Percentiles rank a stretch among this genome's conserved stretches.
These are phyloP conservation scores for Petrocephalus schoutedeni DNA, from an alignment of 2,797 vertebrate genomes.

Conservation along the genomic window DNA sequence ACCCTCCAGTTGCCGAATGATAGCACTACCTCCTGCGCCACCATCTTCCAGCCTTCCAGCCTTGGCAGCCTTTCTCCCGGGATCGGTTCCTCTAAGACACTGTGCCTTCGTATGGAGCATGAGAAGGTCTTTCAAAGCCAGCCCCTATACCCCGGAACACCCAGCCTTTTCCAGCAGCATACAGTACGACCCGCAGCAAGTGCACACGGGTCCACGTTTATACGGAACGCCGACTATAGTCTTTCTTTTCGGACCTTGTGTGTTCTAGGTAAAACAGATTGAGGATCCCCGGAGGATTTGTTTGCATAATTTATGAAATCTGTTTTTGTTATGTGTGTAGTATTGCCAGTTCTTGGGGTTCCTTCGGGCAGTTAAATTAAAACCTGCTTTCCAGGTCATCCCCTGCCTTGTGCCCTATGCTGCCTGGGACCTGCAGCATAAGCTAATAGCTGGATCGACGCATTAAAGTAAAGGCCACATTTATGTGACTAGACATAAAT, in stretches of 20 bases:
- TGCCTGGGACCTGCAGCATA: neutral
- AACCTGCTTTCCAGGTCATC: neutral
- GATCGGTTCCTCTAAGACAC: neutral
- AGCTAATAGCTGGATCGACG: neutral
- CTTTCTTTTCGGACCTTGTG: neutral
- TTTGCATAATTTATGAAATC: neutral
- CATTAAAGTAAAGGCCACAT: neutral
- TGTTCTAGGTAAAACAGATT: neutral
- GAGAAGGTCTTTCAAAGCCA: neutral
- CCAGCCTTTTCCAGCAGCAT: neutral
- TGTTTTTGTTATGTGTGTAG: neutral
- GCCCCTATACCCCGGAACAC: neutral
- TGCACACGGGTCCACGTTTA: neutral
- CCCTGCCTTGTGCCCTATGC: neutral
- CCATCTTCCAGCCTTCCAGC: too few species aligned
- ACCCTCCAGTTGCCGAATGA: too few species aligned
- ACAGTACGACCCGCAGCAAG: neutral
- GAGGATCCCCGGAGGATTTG: neutral
- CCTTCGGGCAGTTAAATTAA: neutral
- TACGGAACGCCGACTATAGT: neutral
- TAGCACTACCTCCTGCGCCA: too few species aligned
- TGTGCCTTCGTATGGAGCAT: neutral
- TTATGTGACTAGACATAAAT: constrained; percentile 10
- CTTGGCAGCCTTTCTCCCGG: neutral
- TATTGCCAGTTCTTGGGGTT: neutral